Conservation (phyloP, 2,888 invertebrate species). For the Masnerella sp. region DNA sequence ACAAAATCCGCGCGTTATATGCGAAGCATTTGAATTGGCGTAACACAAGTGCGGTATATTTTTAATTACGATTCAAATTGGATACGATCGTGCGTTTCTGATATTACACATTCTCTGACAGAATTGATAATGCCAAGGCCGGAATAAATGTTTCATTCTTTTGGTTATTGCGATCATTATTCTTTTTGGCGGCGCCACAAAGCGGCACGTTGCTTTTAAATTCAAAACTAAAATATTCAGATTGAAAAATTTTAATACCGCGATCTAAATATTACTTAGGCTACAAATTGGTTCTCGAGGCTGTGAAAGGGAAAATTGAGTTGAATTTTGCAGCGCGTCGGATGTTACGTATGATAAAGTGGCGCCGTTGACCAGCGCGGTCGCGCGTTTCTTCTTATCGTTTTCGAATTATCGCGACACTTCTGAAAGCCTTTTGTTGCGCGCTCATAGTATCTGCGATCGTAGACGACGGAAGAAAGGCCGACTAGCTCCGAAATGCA, state of each 20-base stretch:
- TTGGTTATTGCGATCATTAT: conserved; percentile 30
- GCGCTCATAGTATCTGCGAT: conserved; percentile 17
- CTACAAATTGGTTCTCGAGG: conserved; percentile 29
- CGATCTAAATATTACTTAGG: conserved; percentile 24
- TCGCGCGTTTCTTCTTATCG: conserved; percentile 40
- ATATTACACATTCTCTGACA: conserved; percentile 14
- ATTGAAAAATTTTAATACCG: conserved; percentile 31
- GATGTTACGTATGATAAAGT: conserved; percentile 19
- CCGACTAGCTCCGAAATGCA: conserved; percentile 39
- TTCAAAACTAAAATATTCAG: conserved; percentile 38
- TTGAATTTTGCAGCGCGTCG: conserved; percentile 31
- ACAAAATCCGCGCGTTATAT: too few species aligned
- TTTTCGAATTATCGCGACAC: conserved; percentile 47
- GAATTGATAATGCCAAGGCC: conserved; percentile 9
- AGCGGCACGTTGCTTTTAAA: conserved; percentile 16
- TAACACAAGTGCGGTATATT: background rate
- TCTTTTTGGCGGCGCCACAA: conserved; percentile 9
- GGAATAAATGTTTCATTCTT: conserved; percentile 25
- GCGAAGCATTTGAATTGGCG: too few species aligned
- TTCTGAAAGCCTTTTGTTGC: conserved; percentile 39
- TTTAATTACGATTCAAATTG: conserved; percentile 1
- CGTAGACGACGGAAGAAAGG: conserved; percentile 22
- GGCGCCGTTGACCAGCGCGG: conserved; percentile 10
- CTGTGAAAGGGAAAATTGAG: conserved; percentile 29
- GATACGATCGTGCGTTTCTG: background rate